Conservation (phyloP, 2,888 invertebrate genomes). For the Noctua pronuba region DNA sequence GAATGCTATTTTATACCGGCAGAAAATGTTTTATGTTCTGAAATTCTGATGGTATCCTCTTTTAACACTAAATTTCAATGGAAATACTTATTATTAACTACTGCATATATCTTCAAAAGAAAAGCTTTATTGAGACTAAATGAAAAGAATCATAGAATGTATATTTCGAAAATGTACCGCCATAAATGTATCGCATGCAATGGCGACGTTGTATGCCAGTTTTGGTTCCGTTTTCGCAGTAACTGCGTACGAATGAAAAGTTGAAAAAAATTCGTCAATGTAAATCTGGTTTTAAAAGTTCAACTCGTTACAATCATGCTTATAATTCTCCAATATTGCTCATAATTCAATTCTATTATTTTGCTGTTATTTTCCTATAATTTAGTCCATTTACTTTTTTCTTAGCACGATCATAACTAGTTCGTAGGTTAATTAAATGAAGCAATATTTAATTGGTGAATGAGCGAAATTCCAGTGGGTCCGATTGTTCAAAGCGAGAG, state of each 20-base stretch:
- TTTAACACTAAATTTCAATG: not conserved
- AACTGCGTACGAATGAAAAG: not conserved
- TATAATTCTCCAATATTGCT: too few relatives aligned
- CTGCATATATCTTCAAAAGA: not conserved
- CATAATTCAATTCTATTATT: too few relatives aligned
- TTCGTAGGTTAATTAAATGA: not conserved
- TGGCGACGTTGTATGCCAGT: not conserved
- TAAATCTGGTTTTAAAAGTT: not conserved
- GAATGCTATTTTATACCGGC: not conserved
- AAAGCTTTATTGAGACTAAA: not conserved
- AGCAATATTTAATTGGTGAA: conserved; percentile 27
- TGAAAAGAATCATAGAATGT: not conserved
- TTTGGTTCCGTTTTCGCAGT: not conserved
- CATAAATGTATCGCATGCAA: too few relatives aligned
- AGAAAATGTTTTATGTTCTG: not conserved
- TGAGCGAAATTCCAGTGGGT: conserved; percentile 21
- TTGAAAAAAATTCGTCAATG: not conserved
- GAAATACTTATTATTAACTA: not conserved
- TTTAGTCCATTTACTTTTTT: not conserved
- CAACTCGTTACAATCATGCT: not conserved
- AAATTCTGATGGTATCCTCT: not conserved
- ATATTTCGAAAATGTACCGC: not conserved
- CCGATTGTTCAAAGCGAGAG: conserved; percentile 26
- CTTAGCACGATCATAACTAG: not conserved
- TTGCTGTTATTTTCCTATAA: not conserved